Evolutionary conservation across 2,113 vertebrate species (phyloP).

Genomic region (Smithornis capensis): DNA sequence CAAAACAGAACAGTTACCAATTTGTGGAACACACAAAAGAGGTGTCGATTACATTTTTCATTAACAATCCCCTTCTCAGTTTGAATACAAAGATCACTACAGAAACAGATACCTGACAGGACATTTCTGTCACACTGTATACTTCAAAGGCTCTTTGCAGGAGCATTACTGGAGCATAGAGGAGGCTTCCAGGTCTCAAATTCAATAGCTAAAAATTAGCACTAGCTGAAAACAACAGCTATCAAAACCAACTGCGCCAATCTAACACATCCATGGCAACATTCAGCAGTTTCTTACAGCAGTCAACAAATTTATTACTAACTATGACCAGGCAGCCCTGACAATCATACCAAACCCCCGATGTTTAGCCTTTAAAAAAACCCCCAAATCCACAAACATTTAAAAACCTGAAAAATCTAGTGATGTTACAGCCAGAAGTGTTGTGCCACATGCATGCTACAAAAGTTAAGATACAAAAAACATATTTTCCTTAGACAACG

Average conservation of each 20-base stretch:
- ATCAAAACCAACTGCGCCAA: not conserved
- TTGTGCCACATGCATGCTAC: not conserved
- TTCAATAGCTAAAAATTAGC: not conserved
- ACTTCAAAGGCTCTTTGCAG: not conserved
- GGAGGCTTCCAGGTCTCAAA: not conserved
- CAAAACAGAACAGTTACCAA: not conserved
- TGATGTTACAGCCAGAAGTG: not conserved
- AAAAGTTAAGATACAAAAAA: not conserved
- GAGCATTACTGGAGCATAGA: not conserved
- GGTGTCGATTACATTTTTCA: accelerated
- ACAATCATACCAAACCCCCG: not conserved
- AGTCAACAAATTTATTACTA: not conserved
- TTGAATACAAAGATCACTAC: not conserved
- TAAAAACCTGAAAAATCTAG: not conserved
- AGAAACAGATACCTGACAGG: not conserved
- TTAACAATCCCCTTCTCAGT: not conserved
- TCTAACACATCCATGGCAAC: not conserved
- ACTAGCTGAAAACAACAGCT: not conserved
- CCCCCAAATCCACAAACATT: not conserved
- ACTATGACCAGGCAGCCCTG: not conserved
- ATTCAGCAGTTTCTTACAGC: not conserved
- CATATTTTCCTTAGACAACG: not conserved
- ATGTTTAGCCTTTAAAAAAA: not conserved
- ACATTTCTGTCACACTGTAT: not conserved
- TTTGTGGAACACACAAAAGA: not conserved